phyloP scores from a whole-genome alignment of 2,113 vertebrate genomes.

The Colistium nudipinnis region DNA sequence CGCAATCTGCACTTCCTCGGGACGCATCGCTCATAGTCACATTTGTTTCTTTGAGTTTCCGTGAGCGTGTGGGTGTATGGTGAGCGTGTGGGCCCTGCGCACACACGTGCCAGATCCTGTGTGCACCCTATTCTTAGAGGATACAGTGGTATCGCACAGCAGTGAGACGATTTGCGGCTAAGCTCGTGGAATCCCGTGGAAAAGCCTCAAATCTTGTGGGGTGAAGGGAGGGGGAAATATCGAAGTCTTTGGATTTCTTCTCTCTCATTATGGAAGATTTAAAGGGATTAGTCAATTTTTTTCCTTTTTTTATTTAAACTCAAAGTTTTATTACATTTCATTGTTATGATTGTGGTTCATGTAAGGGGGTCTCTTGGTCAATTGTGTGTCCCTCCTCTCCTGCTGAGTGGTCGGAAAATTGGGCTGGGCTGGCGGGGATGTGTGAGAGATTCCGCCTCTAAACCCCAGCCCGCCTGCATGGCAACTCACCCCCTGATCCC shows the following conservation, averaged over 20 bases:
- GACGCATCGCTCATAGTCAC: slow-evolving; percentile 74
- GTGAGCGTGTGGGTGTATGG: slow-evolving; percentile 16
- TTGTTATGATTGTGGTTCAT: slow-evolving; percentile 63
- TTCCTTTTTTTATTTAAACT: slow-evolving; percentile 54
- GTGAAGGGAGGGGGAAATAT: slow-evolving; percentile 78
- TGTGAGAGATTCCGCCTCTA: slow-evolving; percentile 47
- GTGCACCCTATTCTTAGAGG: slow-evolving; percentile 70
- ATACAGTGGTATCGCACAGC: slow-evolving; percentile 65
- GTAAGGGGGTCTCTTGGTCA: slow-evolving; percentile 64
- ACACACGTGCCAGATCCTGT: slow-evolving; percentile 57
- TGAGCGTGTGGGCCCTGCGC: slow-evolving; percentile 10
- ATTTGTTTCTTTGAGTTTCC: slow-evolving; percentile 37
- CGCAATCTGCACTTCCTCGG: slow-evolving; percentile 64
- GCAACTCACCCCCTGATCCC: slow-evolving; percentile 69
- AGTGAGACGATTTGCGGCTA: slow-evolving; percentile 78
- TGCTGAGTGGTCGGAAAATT: slow-evolving; percentile 22
- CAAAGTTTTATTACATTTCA: slow-evolving; percentile 74
- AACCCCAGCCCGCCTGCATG: slow-evolving; percentile 55
- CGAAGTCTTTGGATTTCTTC: slow-evolving; percentile 78
- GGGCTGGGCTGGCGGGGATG: slow-evolving; percentile 11
- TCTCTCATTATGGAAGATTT: slow-evolving; percentile 78
- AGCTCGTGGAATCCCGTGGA: slow-evolving; percentile 78
- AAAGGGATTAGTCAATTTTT: slow-evolving; percentile 77
- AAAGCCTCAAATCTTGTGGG: slow-evolving; percentile 81
- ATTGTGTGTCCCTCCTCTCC: slow-evolving; percentile 49